Evolutionary conservation across 2,113 vertebrate genomes (phyloP).

Genomic region (Cyprinodon brontotheroides): DNA sequence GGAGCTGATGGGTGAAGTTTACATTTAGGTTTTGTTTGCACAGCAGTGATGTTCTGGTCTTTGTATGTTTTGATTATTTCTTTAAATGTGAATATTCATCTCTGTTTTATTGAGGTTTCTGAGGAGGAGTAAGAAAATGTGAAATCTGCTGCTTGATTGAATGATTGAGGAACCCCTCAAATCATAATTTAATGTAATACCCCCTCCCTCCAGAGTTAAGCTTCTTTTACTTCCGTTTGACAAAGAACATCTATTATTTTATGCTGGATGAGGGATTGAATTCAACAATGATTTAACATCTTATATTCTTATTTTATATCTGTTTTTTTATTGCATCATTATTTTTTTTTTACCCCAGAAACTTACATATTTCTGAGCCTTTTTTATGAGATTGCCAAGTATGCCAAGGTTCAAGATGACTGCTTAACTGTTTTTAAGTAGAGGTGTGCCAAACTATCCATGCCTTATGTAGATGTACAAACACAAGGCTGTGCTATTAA

Average conservation of each 20-base stretch:
- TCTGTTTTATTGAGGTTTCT: slow-evolving; percentile 1
- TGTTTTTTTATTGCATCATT: background rate
- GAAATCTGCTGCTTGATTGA: slow-evolving; percentile 34
- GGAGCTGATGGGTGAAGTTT: slow-evolving; percentile 28
- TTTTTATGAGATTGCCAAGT: background rate
- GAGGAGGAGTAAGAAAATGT: slow-evolving; percentile 4
- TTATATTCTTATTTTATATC: background rate
- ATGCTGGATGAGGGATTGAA: background rate
- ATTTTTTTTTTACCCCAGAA: background rate
- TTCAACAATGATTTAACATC: background rate
- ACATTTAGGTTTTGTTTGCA: slow-evolving; percentile 37
- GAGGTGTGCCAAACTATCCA: background rate
- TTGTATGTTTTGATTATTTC: slow-evolving; percentile 1
- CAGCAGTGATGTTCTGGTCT: slow-evolving; percentile 3
- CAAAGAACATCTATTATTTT: background rate
- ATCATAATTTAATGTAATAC: slow-evolving; percentile 28
- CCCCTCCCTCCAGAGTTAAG: background rate
- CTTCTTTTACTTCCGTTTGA: background rate
- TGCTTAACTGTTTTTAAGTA: background rate
- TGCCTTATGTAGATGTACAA: background rate
- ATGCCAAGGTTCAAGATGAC: background rate
- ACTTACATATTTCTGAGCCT: background rate
- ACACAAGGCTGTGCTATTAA: background rate
- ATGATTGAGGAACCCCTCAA: slow-evolving; percentile 11
- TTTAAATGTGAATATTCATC: slow-evolving; percentile 11